A percentile compares a stretch with the other conserved stretches of the same genome.
phyloP scores from a whole-genome alignment of 2,797 vertebrate species.

The Anolis apletophallus region DNA sequence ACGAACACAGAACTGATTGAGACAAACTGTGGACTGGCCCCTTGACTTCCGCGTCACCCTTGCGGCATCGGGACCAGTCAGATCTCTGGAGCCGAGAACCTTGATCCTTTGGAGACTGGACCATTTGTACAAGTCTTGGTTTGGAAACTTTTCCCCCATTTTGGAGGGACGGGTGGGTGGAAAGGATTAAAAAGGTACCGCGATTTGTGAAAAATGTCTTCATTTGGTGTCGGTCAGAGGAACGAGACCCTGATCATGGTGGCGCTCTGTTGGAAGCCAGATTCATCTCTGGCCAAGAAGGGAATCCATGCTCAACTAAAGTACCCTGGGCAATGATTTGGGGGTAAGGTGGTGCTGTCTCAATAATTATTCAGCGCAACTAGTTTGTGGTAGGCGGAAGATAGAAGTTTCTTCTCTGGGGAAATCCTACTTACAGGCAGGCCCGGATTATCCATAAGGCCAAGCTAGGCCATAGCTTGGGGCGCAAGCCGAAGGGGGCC shows the following conservation, averaged over 20 bases:
- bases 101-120: fast-evolving
- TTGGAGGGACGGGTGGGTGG: not conserved
- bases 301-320: fast-evolving
- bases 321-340: not conserved
- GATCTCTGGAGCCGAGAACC: not conserved
- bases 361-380: fast-evolving
- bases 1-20: no score
- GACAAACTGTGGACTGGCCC: not conserved
- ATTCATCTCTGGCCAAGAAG: fast-evolving
- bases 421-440: no score
- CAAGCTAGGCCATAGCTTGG: no score
- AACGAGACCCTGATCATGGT: fast-evolving
- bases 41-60: not conserved
- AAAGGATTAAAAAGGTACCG: constrained; percentile 47
- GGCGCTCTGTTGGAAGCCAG: fast-evolving
- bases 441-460: no score
- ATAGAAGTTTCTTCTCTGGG: no score
- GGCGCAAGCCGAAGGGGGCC: no score
- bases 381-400: not conserved
- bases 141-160: constrained; percentile 69
- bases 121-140: not conserved
- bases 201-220: constrained; percentile 63
- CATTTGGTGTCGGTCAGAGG: constrained; percentile 28
- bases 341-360: fast-evolving
- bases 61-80: not conserved